phyloP scores from a whole-genome alignment of 1,140 invertebrate genomes.

The Drosophila teissieri region DNA sequence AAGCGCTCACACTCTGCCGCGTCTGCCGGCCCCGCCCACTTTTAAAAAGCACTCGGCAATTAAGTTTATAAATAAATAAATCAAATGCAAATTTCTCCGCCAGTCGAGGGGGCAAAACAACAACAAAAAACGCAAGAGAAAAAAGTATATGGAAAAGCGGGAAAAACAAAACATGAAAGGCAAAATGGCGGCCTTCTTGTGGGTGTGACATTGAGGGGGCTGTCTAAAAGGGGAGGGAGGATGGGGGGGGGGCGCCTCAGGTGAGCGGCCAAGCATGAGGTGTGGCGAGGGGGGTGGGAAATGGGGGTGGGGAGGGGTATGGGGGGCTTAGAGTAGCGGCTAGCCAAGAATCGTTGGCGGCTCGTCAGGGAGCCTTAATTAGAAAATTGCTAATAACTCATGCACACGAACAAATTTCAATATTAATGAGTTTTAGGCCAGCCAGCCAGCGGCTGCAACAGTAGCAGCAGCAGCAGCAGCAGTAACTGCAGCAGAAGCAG shows the following conservation, averaged over 20 bases:
- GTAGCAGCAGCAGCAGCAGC: conserved; percentile 16
- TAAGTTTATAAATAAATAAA: conserved; percentile 82
- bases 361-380: conserved; percentile 75
- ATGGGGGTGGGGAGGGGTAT: background rate
- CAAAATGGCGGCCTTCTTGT: conserved; percentile 47
- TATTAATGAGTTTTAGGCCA: conserved; percentile 80
- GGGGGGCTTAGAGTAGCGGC: background rate
- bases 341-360: conserved; percentile 32
- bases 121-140: conserved; percentile 12
- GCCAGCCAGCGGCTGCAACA: conserved; percentile 44
- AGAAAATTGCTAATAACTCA: conserved; percentile 84
- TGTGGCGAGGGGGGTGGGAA: background rate
- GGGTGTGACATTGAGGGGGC: conserved; percentile 61
- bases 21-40: background rate
- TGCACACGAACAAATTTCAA: conserved; percentile 83
- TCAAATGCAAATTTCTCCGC: conserved; percentile 53
- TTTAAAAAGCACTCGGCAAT: conserved; percentile 40
- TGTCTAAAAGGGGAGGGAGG: background rate
- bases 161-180: conserved; percentile 39
- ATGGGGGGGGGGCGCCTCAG: conserved; percentile 48
- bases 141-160: background rate
- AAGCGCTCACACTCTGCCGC: conserved; percentile 20
- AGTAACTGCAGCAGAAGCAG: conserved; percentile 18
- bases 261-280: conserved; percentile 72
- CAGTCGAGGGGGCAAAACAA: background rate